phyloP scores from a whole-genome alignment of 2,888 invertebrate genomes.

The Frankliniella intonsa region DNA sequence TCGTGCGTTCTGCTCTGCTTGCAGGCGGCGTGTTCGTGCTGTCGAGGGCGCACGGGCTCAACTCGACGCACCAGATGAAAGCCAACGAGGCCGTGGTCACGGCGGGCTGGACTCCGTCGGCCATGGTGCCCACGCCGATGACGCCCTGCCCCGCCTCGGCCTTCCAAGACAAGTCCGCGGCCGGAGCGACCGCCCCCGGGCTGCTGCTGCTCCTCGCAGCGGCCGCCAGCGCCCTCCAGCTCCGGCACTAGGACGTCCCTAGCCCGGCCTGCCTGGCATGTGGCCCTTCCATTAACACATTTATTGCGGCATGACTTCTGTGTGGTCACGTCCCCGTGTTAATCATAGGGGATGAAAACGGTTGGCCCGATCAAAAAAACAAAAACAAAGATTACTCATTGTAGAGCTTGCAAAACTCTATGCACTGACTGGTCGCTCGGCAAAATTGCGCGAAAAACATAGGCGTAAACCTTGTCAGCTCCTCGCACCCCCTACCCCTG shows the following conservation, averaged over 20 bases:
- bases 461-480: no score
- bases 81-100: neutral
- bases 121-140: neutral
- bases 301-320: neutral
- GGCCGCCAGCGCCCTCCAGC: neutral
- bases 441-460: no score
- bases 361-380: no score
- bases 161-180: neutral
- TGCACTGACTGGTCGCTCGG: no score
- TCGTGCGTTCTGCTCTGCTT: neutral
- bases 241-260: neutral
- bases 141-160: slow-evolving; percentile 6
- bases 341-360: no score
- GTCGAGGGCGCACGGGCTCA: neutral
- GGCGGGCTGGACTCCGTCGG: neutral
- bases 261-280: neutral
- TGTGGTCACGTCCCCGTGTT: neutral
- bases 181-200: neutral
- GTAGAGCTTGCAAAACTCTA: no score
- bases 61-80: neutral
- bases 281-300: neutral
- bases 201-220: neutral
- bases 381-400: no score
- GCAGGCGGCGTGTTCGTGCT: neutral
- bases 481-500: no score